Evolutionary conservation across 2,797 vertebrate species (phyloP).

Genomic region (Argya squamiceps): DNA sequence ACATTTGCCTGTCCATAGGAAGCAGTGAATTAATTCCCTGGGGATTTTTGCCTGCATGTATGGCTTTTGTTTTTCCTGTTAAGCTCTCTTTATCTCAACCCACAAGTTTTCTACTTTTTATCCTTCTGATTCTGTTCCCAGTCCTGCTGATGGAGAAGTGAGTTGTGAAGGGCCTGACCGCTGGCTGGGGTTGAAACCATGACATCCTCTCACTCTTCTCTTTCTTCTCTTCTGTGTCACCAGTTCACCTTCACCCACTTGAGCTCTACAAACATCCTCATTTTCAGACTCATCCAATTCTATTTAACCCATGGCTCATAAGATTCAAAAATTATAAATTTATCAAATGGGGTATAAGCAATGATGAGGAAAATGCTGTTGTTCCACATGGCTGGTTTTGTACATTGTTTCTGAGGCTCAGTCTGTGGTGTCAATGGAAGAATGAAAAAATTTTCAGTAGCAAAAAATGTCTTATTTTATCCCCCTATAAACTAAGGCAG

Average conservation of each 20-base stretch:
- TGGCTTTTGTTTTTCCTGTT: background rate
- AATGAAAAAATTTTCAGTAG: background rate
- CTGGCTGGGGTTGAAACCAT: background rate
- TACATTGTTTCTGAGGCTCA: background rate
- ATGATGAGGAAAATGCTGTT: background rate
- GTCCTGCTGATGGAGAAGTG: fast-evolving
- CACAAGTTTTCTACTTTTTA: background rate
- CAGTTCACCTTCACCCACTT: background rate
- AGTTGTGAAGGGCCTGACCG: background rate
- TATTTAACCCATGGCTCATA: background rate
- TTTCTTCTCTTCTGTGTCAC: background rate
- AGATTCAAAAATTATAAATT: background rate
- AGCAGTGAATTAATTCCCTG: background rate
- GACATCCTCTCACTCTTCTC: background rate
- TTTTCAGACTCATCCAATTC: background rate
- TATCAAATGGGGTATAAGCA: background rate
- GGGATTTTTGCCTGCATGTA: background rate
- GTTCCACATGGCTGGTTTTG: background rate
- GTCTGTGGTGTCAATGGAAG: background rate
- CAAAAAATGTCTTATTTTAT: background rate
- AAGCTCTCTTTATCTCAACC: background rate
- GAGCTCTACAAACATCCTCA: background rate
- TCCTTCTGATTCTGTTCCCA: background rate
- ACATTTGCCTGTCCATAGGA: background rate
- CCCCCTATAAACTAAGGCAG: background rate